Evolutionary conservation across 1,140 invertebrate species (phyloP).

Genomic region (Drosophila repletoides): DNA sequence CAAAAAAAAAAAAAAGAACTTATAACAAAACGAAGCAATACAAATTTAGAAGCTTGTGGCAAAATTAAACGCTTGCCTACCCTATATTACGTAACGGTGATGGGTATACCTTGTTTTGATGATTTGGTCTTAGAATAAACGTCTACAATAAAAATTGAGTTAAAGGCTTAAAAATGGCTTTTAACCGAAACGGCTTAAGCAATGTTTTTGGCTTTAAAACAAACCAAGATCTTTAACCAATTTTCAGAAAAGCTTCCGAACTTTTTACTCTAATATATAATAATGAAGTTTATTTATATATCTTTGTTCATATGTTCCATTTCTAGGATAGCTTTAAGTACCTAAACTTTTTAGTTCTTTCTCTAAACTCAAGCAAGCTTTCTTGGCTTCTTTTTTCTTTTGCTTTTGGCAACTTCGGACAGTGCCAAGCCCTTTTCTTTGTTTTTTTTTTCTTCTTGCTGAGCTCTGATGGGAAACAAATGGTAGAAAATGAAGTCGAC

Average conservation of each 20-base stretch:
- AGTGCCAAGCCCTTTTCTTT: constrained; percentile 65
- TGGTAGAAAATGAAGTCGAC: not conserved
- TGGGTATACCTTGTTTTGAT: no score
- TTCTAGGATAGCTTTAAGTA: not conserved
- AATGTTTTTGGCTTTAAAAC: no score
- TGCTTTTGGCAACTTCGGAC: constrained; percentile 38
- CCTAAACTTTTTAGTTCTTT: not conserved
- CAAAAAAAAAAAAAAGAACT: constrained; percentile 44
- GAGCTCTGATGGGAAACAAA: constrained; percentile 64
- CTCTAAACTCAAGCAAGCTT: not conserved
- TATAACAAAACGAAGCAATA: constrained; percentile 66
- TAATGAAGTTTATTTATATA: no score
- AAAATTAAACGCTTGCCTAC: constrained; percentile 63
- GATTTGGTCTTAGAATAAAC: no score
- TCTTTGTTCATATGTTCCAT: not conserved
- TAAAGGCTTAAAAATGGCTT: no score
- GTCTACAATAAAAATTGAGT: no score
- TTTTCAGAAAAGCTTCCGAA: no score
- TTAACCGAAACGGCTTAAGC: no score
- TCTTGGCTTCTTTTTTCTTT: constrained; percentile 37
- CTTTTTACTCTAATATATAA: no score
- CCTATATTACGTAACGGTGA: not conserved
- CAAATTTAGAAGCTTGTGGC: constrained; percentile 72
- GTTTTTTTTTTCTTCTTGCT: constrained; percentile 35
- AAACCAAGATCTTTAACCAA: no score